Evolutionary conservation across 2,113 vertebrate species (phyloP).

Genomic region (Narcine bancroftii): DNA sequence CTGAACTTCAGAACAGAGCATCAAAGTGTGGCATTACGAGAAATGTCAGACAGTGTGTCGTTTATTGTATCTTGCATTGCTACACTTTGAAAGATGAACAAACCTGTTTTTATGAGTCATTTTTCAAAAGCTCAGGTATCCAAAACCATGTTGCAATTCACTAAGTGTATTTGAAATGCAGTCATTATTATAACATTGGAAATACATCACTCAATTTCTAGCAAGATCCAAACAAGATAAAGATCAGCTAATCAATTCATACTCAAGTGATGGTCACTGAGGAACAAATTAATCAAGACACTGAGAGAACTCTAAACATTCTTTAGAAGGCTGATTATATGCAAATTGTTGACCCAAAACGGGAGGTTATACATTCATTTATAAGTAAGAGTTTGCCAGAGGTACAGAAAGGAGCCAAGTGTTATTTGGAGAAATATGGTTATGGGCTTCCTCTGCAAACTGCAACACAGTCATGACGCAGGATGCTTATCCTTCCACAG

Average conservation of each 20-base stretch:
- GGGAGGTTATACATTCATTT: background rate
- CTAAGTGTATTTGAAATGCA: background rate
- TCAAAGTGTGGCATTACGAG: background rate
- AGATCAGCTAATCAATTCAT: too few relatives aligned
- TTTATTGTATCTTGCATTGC: background rate
- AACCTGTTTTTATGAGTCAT: too few relatives aligned
- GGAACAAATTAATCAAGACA: too few relatives aligned
- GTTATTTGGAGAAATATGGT: constrained; percentile 30
- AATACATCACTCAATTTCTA: background rate
- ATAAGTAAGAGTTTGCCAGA: background rate
- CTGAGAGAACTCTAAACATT: background rate
- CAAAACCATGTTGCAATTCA: background rate
- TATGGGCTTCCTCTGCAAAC: constrained; percentile 17
- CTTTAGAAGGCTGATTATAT: background rate
- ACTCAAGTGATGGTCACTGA: too few relatives aligned
- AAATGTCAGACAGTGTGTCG: background rate
- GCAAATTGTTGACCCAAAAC: too few relatives aligned
- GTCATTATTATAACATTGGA: background rate
- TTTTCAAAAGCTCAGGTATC: background rate
- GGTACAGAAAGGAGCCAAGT: background rate
- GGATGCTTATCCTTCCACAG: constrained; percentile 33
- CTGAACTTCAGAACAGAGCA: background rate
- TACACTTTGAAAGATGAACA: background rate
- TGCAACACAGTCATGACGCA: constrained; percentile 32
- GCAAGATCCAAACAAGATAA: too few relatives aligned